phyloP scores from a whole-genome alignment of 2,797 vertebrate species.

The Chanos chanos region DNA sequence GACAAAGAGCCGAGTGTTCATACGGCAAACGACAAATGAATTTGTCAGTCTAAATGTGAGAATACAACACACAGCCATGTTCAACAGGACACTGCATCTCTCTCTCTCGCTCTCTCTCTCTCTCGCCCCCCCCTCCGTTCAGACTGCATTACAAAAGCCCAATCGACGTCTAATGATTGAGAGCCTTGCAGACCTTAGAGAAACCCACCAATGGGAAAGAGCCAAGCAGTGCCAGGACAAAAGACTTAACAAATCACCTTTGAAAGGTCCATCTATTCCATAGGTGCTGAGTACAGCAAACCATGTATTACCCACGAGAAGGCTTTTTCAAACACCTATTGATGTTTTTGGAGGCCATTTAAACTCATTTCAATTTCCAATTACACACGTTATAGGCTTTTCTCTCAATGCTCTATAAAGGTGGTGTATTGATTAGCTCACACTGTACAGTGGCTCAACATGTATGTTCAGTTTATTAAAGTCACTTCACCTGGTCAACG shows the following conservation, averaged over 20 bases:
- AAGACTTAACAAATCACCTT: constrained; percentile 54
- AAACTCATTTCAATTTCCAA: constrained; percentile 55
- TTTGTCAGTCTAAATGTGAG: no score
- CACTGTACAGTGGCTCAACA: neutral
- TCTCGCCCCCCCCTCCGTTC: neutral
- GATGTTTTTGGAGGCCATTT: constrained; percentile 57
- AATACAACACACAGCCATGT: no score
- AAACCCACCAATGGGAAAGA: constrained; percentile 26
- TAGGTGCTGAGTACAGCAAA: constrained; percentile 57
- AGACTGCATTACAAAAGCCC: constrained; percentile 31
- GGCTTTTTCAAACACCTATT: constrained; percentile 48
- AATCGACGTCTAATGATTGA: constrained; percentile 42
- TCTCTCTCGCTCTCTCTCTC: neutral
- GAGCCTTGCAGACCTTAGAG: constrained; percentile 24
- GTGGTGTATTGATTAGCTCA: constrained; percentile 30
- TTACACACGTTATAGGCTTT: constrained; percentile 47
- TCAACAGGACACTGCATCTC: constrained; percentile 9
- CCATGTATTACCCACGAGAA: constrained; percentile 42
- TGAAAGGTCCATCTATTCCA: constrained; percentile 58
- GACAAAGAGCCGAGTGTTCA: no score
- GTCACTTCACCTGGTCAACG: constrained; percentile 4
- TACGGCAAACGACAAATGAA: no score
- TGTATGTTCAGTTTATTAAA: constrained; percentile 39
- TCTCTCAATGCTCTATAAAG: constrained; percentile 43
- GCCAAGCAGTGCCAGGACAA: constrained; percentile 35